Evolutionary conservation across 92 coral and sea anemone species (phyloP).

Genomic region (Parazoanthus darwini): DNA sequence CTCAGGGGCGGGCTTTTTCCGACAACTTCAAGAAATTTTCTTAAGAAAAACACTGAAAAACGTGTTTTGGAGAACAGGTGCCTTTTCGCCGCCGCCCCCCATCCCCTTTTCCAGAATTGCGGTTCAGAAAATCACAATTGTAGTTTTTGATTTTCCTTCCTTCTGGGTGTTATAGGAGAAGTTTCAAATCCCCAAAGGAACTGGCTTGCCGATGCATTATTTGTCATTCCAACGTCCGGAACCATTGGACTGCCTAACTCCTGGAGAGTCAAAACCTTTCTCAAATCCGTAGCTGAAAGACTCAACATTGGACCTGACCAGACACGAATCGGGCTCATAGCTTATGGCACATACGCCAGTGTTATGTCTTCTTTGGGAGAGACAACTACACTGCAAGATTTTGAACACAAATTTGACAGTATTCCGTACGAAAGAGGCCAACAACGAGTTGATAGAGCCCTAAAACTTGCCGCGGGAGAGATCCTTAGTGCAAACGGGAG

Average conservation of each 20-base stretch:
- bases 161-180: neutral
- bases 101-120: no score
- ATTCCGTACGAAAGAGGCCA: slow-evolving; percentile 27
- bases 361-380: slow-evolving; percentile 3
- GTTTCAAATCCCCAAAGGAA: neutral
- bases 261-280: slow-evolving; percentile 2
- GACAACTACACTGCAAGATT: slow-evolving; percentile 13
- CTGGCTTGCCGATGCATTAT: slow-evolving; percentile 12
- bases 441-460: slow-evolving; percentile 30
- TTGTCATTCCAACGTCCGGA: slow-evolving; percentile 1
- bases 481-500: neutral
- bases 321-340: neutral
- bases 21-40: no score
- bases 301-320: neutral
- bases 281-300: slow-evolving; percentile 1
- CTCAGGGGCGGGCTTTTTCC: no score
- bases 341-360: slow-evolving; percentile 26
- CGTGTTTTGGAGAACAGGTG: no score
- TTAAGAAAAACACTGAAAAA: no score
- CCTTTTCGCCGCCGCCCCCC: no score
- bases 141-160: neutral
- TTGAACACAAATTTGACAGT: neutral
- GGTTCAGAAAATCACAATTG: neutral
- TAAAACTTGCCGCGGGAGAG: slow-evolving; percentile 1
- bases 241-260: neutral